These are phyloP conservation scores for Calephelis virginiensis DNA, from an alignment of 1,140 invertebrate genomes.

Conservation along the genomic window DNA sequence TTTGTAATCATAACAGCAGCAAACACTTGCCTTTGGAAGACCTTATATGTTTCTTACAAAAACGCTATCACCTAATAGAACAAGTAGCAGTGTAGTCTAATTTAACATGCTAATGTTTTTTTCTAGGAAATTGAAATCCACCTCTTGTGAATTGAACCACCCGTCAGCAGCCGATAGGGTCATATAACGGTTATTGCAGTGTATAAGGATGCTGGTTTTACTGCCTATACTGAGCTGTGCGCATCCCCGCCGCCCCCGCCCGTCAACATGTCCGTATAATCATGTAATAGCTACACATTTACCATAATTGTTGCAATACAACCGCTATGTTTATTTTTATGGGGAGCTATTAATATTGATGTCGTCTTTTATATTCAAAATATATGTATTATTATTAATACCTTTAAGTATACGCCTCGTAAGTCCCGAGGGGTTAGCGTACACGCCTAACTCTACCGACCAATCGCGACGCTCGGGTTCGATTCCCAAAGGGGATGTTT, in stretches of 20 bases:
- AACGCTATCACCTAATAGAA: too few species aligned
- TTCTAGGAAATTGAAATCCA: neutral
- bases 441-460: too few species aligned
- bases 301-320: constrained; percentile 18
- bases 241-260: constrained; percentile 16
- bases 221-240: constrained; percentile 29
- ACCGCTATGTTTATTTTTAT: neutral
- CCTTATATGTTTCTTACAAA: too few species aligned
- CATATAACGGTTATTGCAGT: constrained; percentile 32
- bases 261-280: constrained; percentile 34
- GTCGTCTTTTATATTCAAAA: neutral
- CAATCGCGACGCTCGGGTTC: too few species aligned
- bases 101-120: too few species aligned
- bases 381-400: too few species aligned
- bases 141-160: constrained; percentile 4
- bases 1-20: too few species aligned
- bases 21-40: too few species aligned
- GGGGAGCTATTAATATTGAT: constrained; percentile 1
- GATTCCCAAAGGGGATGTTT: too few species aligned
- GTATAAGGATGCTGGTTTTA: constrained; percentile 41
- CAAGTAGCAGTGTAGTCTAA: too few species aligned
- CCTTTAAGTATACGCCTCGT: too few species aligned
- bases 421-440: too few species aligned
- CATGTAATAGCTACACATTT: constrained; percentile 36
- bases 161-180: constrained; percentile 20